A percentile compares a stretch with the other conserved stretches of the same genome.
Conservation (phyloP, 2,888 invertebrate species). For the Sphaeridia pumilis region DNA sequence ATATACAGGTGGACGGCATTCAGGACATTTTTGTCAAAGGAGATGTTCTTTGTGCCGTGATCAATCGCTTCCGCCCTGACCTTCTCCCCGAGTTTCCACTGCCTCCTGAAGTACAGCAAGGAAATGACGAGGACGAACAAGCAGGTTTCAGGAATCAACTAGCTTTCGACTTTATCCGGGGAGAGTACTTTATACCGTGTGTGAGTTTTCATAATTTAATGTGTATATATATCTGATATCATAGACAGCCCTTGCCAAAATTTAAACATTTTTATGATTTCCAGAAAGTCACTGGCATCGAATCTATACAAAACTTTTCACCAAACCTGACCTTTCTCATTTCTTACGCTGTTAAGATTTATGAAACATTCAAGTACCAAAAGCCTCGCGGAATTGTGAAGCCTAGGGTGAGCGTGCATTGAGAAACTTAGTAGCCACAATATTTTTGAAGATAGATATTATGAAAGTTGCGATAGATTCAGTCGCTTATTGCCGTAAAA, state of each 20-base stretch:
- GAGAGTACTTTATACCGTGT: slow-evolving; percentile 24
- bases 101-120: slow-evolving; percentile 22
- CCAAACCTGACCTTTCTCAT: slow-evolving; percentile 15
- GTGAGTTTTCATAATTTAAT: slow-evolving; percentile 1
- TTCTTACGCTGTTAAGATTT: slow-evolving; percentile 26
- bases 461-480: too few relatives aligned
- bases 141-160: slow-evolving; percentile 26
- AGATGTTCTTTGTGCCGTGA: slow-evolving; percentile 19
- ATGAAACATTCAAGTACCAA: slow-evolving; percentile 25
- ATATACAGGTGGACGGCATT: slow-evolving; percentile 18
- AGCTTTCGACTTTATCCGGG: slow-evolving; percentile 28
- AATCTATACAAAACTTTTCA: slow-evolving; percentile 12
- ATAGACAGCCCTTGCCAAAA: not conserved
- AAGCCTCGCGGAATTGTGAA: slow-evolving; percentile 16
- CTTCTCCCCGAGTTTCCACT: slow-evolving; percentile 28
- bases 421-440: too few relatives aligned
- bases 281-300: slow-evolving; percentile 17
- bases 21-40: slow-evolving; percentile 27
- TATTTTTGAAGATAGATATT: too few relatives aligned
- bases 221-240: not conserved
- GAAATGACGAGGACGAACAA: slow-evolving; percentile 11
- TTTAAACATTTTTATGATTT: not conserved
- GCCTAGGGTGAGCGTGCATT: slow-evolving; percentile 3
- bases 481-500: too few relatives aligned
- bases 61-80: slow-evolving; percentile 32